Evolutionary conservation across 2,113 vertebrate genomes (phyloP).

Genomic region (Phylloscopus trochilus): DNA sequence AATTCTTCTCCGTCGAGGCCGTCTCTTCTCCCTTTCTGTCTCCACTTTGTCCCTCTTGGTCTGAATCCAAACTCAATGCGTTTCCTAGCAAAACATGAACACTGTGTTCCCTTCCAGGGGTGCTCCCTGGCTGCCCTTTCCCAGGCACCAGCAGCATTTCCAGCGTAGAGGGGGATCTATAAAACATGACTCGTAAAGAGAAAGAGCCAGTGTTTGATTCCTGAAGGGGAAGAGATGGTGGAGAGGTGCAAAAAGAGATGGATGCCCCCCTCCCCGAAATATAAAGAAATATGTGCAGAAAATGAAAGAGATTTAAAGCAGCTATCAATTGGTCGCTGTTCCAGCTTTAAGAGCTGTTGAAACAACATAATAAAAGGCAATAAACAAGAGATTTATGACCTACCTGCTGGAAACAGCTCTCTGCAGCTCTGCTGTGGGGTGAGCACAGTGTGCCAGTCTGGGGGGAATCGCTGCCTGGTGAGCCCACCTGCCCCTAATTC

Average conservation of each 20-base stretch:
- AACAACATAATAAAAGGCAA: conserved; percentile 84
- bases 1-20: background rate
- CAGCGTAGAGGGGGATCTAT: background rate
- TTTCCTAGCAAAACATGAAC: background rate
- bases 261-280: conserved; percentile 21
- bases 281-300: conserved; percentile 71
- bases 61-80: background rate
- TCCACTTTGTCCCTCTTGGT: background rate
- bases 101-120: background rate
- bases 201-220: conserved; percentile 60
- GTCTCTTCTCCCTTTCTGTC: background rate
- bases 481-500: fast-evolving
- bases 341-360: conserved; percentile 81
- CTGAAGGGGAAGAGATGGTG: conserved; percentile 1
- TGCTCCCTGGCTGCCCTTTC: conserved; percentile 13
- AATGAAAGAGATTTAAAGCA: conserved; percentile 77
- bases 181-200: conserved; percentile 58
- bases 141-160: background rate
- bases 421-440: conserved; percentile 18
- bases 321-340: conserved; percentile 70
- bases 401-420: conserved; percentile 65
- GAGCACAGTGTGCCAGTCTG: background rate
- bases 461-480: too few relatives aligned
- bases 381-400: conserved; percentile 75
- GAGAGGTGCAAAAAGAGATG: background rate